A percentile compares a stretch with the other conserved stretches of the same genome.
Conservation (phyloP, 2,113 vertebrate genomes). For the Oxygymnocypris stewartii region DNA sequence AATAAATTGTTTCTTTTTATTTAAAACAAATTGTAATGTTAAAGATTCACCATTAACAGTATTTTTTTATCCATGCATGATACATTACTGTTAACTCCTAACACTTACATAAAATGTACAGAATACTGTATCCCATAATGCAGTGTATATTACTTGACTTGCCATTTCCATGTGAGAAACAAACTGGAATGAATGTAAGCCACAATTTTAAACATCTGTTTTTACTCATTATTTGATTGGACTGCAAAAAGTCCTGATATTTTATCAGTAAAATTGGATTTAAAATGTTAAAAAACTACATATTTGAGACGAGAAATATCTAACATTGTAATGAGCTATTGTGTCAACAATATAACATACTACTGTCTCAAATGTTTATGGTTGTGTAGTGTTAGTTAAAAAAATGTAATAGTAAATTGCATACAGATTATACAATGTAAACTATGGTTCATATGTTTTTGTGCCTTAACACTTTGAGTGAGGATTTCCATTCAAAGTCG, state of each 20-base stretch:
- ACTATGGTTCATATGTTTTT: background rate
- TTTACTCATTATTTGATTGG: background rate
- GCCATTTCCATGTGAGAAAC: background rate
- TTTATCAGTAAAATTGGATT: background rate
- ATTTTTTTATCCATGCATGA: background rate
- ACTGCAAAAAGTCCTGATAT: background rate
- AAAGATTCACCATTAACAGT: background rate
- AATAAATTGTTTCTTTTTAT: background rate
- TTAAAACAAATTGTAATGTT: background rate
- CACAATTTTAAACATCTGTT: background rate
- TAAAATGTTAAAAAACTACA: background rate
- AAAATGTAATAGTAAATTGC: too few species aligned
- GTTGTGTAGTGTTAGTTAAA: background rate
- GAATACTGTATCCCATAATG: background rate
- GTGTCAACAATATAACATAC: background rate
- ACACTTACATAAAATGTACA: background rate
- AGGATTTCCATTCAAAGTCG: background rate
- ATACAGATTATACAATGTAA: background rate
- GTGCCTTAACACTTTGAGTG: background rate
- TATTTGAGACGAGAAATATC: background rate
- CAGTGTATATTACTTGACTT: background rate
- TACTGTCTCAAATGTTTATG: background rate
- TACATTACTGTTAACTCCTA: background rate
- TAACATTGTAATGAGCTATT: background rate
- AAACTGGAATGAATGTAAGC: background rate